Conservation (phyloP, 1,140 invertebrate genomes). For the Aphelinus certus region DNA sequence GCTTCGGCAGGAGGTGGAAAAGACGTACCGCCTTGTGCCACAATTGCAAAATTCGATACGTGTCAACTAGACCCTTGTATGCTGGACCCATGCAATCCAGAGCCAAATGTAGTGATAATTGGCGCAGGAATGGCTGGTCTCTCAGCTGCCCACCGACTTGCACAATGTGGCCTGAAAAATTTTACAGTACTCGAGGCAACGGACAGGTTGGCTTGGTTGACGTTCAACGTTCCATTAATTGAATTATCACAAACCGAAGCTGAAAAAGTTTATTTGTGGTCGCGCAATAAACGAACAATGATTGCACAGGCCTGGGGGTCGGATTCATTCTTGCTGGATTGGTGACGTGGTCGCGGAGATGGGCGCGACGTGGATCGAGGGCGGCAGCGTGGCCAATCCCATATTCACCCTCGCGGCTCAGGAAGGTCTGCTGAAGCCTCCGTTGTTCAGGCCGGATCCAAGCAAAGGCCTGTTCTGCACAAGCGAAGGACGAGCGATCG, state of each 20-base stretch:
- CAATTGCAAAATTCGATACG: conserved; percentile 46
- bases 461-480: conserved; percentile 71
- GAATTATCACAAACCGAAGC: not conserved
- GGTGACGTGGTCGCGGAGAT: conserved; percentile 78
- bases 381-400: conserved; percentile 73
- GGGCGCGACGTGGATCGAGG: conserved; percentile 74
- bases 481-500: conserved; percentile 73
- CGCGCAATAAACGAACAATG: not conserved
- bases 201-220: conserved; percentile 67
- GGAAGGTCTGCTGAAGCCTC: conserved; percentile 70
- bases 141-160: conserved; percentile 76
- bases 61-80: conserved; percentile 61
- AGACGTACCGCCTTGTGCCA: conserved; percentile 47
- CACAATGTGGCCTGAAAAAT: conserved; percentile 75
- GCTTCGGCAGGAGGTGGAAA: conserved; percentile 39
- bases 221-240: not conserved
- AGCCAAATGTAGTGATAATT: conserved; percentile 77
- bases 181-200: conserved; percentile 79
- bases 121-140: conserved; percentile 81
- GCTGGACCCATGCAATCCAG: conserved; percentile 69
- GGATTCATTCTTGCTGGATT: conserved; percentile 79
- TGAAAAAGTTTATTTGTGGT: conserved; percentile 17
- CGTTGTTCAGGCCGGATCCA: conserved; percentile 62
- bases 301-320: conserved; percentile 70
- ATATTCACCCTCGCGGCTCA: conserved; percentile 73